These are phyloP conservation scores for Gambusia yucatana DNA, from an alignment of 2,797 vertebrate genomes.

Conservation along the genomic window DNA sequence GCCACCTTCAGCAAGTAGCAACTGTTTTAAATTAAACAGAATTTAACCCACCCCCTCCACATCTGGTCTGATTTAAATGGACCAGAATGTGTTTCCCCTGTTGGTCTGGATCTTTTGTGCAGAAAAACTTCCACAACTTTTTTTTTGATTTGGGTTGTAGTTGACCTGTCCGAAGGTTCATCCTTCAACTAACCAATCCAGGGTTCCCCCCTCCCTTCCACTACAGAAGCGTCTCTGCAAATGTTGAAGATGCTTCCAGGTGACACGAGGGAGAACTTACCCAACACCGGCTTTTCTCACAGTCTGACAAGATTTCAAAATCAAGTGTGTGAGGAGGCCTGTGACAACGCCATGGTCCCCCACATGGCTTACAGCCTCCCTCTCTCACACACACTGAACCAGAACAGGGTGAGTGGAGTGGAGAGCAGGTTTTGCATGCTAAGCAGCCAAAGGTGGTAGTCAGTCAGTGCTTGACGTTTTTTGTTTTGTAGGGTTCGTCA, in stretches of 20 bases:
- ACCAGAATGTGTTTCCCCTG: too few relatives aligned
- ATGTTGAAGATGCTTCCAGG: background rate
- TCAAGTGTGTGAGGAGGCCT: background rate
- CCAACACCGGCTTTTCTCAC: background rate
- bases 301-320: background rate
- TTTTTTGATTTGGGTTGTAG: background rate
- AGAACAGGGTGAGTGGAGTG: background rate
- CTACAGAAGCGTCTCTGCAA: background rate
- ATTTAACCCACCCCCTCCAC: too few relatives aligned
- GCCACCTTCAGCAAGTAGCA: background rate
- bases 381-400: background rate
- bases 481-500: background rate
- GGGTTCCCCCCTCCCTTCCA: background rate
- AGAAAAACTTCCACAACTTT: background rate
- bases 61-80: too few relatives aligned
- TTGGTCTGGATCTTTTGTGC: too few relatives aligned
- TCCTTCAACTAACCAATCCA: background rate
- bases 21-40: background rate
- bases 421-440: background rate
- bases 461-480: background rate
- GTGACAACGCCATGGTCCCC: background rate
- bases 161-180: background rate
- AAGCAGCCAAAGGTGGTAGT: background rate
- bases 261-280: background rate
- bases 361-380: background rate